phyloP scores from a whole-genome alignment of 2,113 vertebrate species.

The Etheostoma spectabile region DNA sequence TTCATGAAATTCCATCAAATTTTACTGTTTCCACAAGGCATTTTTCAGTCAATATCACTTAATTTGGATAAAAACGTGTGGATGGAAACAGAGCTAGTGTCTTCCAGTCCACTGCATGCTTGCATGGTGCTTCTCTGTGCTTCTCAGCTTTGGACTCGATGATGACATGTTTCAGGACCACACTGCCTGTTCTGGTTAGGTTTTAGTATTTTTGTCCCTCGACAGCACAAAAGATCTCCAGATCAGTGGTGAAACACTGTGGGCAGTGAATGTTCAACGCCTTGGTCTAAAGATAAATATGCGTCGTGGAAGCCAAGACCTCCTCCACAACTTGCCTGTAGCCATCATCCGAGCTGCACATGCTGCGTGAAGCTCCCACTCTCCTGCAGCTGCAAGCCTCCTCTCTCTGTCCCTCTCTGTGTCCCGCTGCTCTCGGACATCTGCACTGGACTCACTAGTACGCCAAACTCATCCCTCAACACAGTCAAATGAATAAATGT shows the following conservation, averaged over 20 bases:
- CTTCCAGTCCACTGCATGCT: neutral
- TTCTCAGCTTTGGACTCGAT: neutral
- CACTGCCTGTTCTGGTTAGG: neutral
- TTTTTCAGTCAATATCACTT: too few species aligned
- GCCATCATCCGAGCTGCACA: neutral
- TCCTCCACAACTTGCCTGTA: constrained; percentile 38
- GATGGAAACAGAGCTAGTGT: too few species aligned
- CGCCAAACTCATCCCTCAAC: neutral
- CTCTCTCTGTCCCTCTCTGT: neutral
- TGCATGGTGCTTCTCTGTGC: neutral
- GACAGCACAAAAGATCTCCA: constrained; percentile 10
- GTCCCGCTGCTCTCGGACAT: neutral
- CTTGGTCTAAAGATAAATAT: constrained; percentile 40
- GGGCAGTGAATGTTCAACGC: constrained; percentile 29
- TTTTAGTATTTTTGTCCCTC: neutral
- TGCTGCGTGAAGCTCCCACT: neutral
- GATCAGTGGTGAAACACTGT: constrained; percentile 33
- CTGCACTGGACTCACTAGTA: neutral
- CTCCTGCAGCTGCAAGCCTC: neutral
- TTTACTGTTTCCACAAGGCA: too few species aligned
- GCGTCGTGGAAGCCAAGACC: constrained; percentile 22
- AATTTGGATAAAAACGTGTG: too few species aligned
- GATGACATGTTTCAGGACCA: neutral
- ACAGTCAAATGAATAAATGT: neutral
- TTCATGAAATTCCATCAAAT: too few species aligned